These are phyloP conservation scores for Lepidurus arcticus DNA, from an alignment of 1,140 invertebrate genomes.

Conservation along the genomic window DNA sequence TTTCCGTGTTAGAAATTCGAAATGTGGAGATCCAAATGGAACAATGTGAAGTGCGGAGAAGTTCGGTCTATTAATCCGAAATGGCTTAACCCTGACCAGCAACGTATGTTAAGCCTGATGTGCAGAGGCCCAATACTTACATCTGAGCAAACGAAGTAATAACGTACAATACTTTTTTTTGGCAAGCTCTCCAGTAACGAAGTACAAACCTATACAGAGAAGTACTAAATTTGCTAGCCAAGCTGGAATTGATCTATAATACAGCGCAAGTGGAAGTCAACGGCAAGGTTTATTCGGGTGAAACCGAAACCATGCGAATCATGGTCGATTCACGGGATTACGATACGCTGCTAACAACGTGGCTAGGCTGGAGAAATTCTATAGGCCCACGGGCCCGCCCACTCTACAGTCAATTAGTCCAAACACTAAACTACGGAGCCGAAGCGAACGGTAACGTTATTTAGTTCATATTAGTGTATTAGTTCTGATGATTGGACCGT, in stretches of 20 bases:
- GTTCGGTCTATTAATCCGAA: neutral
- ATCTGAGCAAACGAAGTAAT: slow-evolving; percentile 28
- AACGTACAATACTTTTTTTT: neutral
- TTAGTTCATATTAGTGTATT: neutral
- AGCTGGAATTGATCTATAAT: slow-evolving; percentile 26
- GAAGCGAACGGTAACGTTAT: slow-evolving; percentile 26
- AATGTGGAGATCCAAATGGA: slow-evolving; percentile 12
- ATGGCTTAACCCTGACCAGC: slow-evolving; percentile 5
- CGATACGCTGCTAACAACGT: slow-evolving; percentile 64
- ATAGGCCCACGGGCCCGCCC: slow-evolving; percentile 68
- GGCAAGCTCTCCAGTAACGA: neutral
- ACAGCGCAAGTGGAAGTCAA: slow-evolving; percentile 22
- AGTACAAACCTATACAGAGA: neutral
- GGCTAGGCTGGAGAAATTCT: slow-evolving; percentile 71
- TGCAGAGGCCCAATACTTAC: slow-evolving; percentile 12
- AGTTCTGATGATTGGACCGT: neutral
- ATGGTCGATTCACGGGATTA: slow-evolving; percentile 65
- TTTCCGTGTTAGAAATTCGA: neutral
- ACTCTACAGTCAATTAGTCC: slow-evolving; percentile 50
- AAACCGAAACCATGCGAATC: slow-evolving; percentile 56
- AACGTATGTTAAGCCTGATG: slow-evolving; percentile 26
- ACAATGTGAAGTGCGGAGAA: neutral
- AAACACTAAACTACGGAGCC: slow-evolving; percentile 21
- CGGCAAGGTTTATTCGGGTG: slow-evolving; percentile 23
- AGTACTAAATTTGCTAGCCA: neutral